phyloP scores from a whole-genome alignment of 2,113 vertebrate genomes.

The Anarhynchus alexandrinus region DNA sequence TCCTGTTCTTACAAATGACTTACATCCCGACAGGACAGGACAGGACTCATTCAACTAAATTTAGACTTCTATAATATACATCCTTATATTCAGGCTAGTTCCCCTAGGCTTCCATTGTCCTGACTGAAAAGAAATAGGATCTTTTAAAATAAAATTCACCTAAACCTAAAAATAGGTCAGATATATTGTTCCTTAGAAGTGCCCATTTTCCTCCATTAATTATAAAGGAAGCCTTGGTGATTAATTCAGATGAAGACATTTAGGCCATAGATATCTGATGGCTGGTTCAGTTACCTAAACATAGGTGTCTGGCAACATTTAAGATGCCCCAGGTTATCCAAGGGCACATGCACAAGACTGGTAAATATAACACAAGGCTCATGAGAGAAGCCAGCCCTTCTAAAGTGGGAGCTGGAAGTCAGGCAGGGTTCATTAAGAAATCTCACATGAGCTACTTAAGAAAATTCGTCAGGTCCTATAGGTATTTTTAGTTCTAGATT shows the following conservation, averaged over 20 bases:
- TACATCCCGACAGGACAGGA: neutral
- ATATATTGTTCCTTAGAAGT: neutral
- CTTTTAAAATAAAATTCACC: conserved; percentile 33
- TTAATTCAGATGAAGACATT: conserved; percentile 18
- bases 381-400: neutral
- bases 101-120: neutral
- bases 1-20: neutral
- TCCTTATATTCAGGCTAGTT: conserved; percentile 30
- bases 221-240: neutral
- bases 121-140: neutral
- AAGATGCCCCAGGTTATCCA: neutral
- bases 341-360: neutral
- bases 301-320: neutral
- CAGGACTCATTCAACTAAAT: neutral
- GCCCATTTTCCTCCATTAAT: neutral
- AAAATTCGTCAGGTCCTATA: neutral
- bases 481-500: neutral
- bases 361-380: neutral
- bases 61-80: neutral
- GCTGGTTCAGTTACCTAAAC: neutral
- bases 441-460: neutral
- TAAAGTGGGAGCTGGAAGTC: neutral
- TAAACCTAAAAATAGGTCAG: conserved; percentile 5
- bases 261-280: neutral
- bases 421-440: neutral